A percentile compares a stretch with the other conserved stretches of the same genome.
These are phyloP conservation scores for Megamerina dolium DNA, from an alignment of 2,888 invertebrate genomes.

Conservation along the genomic window DNA sequence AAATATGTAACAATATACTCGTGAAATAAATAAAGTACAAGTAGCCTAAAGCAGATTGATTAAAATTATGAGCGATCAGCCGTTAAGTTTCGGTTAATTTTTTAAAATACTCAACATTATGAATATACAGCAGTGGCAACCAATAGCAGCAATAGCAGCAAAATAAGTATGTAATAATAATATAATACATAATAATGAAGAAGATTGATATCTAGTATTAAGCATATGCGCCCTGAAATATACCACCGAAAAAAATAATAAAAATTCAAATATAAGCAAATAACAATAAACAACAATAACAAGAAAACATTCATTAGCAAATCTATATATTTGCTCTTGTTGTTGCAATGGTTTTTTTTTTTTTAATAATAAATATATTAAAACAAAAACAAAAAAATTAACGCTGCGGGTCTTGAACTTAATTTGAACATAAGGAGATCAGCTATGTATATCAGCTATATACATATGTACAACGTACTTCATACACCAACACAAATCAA, in stretches of 20 bases:
- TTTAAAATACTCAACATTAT: conserved; percentile 12
- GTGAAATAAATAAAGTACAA: no score
- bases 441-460: no score
- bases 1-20: no score
- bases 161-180: not conserved
- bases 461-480: not conserved
- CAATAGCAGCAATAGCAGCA: conserved; percentile 1
- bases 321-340: no score
- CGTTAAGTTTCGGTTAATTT: conserved; percentile 43
- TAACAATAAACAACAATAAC: conserved; percentile 3
- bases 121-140: conserved; percentile 6
- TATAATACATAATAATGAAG: conserved; percentile 1
- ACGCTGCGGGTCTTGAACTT: conserved; percentile 25
- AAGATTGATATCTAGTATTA: conserved; percentile 37
- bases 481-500: no score
- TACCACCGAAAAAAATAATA: conserved; percentile 5
- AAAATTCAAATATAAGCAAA: not conserved
- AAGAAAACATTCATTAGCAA: conserved; percentile 36
- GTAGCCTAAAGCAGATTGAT: conserved; percentile 42
- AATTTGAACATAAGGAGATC: not conserved
- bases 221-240: conserved; percentile 33
- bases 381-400: no score
- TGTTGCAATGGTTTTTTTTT: no score
- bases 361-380: no score
- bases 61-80: conserved; percentile 50